Conservation (phyloP, 2,113 vertebrate species). For the Pelvicachromis taeniatus region DNA sequence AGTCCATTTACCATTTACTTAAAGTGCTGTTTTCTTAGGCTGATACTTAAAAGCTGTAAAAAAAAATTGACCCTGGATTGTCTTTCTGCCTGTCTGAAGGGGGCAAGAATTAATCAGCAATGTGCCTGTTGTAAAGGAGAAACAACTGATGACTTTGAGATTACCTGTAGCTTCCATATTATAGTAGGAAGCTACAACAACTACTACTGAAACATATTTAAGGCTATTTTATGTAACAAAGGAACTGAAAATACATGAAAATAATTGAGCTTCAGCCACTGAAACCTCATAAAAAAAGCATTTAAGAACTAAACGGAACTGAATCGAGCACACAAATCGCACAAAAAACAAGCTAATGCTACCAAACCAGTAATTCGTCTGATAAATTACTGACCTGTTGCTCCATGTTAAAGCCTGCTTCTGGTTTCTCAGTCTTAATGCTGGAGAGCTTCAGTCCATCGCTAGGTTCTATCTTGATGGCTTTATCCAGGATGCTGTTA, state of each 20-base stretch:
- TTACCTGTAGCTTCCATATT: not conserved
- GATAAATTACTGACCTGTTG: conserved; percentile 80
- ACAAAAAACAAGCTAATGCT: not conserved
- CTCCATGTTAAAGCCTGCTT: conserved; percentile 79
- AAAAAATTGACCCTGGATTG: not conserved
- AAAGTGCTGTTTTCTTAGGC: not conserved
- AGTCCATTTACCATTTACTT: no score
- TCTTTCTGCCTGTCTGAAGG: not conserved
- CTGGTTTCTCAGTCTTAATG: conserved; percentile 87
- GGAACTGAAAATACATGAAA: not conserved
- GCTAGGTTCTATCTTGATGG: conserved; percentile 83
- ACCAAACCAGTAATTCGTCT: not conserved
- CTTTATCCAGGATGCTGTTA: conserved; percentile 85
- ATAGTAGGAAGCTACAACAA: not conserved
- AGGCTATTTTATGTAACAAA: not conserved
- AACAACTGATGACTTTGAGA: not conserved
- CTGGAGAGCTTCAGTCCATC: conserved; percentile 79
- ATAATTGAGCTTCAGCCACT: not conserved
- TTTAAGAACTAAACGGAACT: not conserved
- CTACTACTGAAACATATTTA: not conserved
- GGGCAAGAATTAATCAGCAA: not conserved
- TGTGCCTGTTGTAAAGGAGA: not conserved
- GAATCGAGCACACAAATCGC: not conserved
- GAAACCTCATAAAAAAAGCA: not conserved
- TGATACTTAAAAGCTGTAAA: not conserved